These are phyloP conservation scores for Paracanthobrama guichenoti DNA, from an alignment of 2,113 vertebrate species.

Conservation along the genomic window DNA sequence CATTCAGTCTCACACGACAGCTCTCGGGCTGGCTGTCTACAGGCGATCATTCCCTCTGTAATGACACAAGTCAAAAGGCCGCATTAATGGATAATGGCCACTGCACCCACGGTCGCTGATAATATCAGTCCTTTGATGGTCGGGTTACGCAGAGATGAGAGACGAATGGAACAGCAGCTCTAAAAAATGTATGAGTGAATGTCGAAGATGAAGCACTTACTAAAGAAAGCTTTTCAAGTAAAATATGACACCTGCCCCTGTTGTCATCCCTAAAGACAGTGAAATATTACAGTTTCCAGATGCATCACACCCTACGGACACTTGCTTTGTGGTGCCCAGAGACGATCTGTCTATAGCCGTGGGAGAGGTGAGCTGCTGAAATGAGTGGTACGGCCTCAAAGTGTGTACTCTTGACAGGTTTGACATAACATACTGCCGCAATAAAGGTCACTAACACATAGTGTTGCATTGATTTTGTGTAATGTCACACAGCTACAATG, in stretches of 20 bases:
- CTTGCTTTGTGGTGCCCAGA: conserved; percentile 21
- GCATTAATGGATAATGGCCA: conserved; percentile 67
- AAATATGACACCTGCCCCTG: conserved; percentile 48
- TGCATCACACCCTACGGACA: conserved; percentile 25
- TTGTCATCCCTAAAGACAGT: conserved; percentile 25
- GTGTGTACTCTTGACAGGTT: conserved; percentile 36
- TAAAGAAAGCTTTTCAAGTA: conserved; percentile 54
- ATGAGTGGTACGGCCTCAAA: conserved; percentile 39
- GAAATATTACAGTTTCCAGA: conserved; percentile 27
- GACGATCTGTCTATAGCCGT: conserved; percentile 30
- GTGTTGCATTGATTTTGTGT: conserved; percentile 53
- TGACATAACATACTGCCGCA: conserved; percentile 41
- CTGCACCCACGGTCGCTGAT: conserved; percentile 56
- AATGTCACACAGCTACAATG: conserved; percentile 51
- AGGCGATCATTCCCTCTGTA: conserved; percentile 53
- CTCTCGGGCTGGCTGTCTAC: conserved; percentile 34
- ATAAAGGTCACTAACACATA: conserved; percentile 54
- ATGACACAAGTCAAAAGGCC: conserved; percentile 63
- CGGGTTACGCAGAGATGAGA: conserved; percentile 62
- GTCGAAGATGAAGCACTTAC: conserved; percentile 60
- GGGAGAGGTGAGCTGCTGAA: conserved; percentile 44
- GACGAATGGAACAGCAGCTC: conserved; percentile 54
- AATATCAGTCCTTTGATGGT: conserved; percentile 66
- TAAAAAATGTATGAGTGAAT: conserved; percentile 68
- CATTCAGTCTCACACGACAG: not conserved